Evolutionary conservation across 2,888 invertebrate genomes (phyloP).

Genomic region (Acrobasis suavella): DNA sequence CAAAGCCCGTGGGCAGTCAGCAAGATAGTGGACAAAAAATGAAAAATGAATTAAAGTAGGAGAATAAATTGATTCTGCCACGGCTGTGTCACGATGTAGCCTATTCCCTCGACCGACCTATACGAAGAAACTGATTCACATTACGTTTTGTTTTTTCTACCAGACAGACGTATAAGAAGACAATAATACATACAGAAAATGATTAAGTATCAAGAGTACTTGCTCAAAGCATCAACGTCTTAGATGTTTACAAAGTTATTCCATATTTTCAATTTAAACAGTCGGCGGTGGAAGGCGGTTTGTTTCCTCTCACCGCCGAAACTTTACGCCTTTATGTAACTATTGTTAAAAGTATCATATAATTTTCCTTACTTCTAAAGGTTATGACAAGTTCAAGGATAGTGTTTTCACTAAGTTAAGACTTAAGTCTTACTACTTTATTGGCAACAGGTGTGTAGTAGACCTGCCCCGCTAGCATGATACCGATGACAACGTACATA

Average conservation of each 20-base stretch:
- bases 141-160: background rate
- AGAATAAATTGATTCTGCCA: too few relatives aligned
- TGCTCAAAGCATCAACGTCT: conserved; percentile 40
- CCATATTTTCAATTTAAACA: conserved; percentile 79
- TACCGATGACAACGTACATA: too few relatives aligned
- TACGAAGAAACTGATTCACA: background rate
- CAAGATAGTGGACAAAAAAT: too few relatives aligned
- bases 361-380: background rate
- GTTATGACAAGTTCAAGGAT: background rate
- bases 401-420: background rate
- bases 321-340: conserved; percentile 35
- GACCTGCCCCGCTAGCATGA: too few relatives aligned
- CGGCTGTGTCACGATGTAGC: too few relatives aligned
- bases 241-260: conserved; percentile 79
- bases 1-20: too few relatives aligned
- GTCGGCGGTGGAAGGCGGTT: conserved; percentile 65
- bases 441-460: too few relatives aligned
- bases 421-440: too few relatives aligned
- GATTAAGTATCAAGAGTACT: conserved; percentile 52
- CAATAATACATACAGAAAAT: background rate
- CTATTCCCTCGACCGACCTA: too few relatives aligned
- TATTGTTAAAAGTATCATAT: background rate
- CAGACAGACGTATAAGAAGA: background rate
- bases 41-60: too few relatives aligned
- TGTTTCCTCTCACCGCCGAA: conserved; percentile 44